Evolutionary conservation across 2,113 vertebrate genomes (phyloP).

Genomic region (Puffinus mauretanicus): DNA sequence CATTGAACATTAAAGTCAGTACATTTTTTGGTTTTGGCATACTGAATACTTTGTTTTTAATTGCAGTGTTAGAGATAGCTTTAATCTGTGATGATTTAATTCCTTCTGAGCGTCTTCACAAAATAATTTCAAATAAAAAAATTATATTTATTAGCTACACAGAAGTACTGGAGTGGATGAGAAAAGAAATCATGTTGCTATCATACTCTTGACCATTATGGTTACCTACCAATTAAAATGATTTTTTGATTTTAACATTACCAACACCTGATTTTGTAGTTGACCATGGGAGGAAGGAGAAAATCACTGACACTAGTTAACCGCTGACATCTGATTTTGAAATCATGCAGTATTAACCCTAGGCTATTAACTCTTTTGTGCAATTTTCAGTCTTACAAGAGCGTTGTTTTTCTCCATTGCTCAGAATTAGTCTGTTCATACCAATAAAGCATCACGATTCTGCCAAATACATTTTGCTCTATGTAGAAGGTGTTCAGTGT

Average conservation of each 20-base stretch:
- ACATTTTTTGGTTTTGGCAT: not conserved
- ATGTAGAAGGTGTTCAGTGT: not conserved
- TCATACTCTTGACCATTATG: conserved; percentile 11
- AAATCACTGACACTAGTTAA: conserved; percentile 13
- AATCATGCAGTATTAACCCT: not conserved
- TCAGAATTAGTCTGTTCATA: not conserved
- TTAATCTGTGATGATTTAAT: not conserved
- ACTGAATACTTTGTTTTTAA: not conserved
- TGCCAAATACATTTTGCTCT: not conserved
- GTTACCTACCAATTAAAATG: not conserved
- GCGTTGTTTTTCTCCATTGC: not conserved
- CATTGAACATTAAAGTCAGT: not conserved
- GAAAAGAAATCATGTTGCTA: not conserved
- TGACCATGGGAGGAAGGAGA: not conserved
- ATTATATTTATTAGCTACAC: not conserved
- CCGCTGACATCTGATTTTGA: not conserved
- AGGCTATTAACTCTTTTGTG: not conserved
- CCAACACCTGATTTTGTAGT: not conserved
- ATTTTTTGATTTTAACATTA: not conserved
- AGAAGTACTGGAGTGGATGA: not conserved
- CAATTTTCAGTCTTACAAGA: not conserved
- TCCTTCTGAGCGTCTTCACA: not conserved
- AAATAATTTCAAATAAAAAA: not conserved
- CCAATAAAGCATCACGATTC: not conserved
- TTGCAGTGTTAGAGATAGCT: not conserved